Conservation (phyloP, 2,797 vertebrate species). For the Phalloptychus januarius region DNA sequence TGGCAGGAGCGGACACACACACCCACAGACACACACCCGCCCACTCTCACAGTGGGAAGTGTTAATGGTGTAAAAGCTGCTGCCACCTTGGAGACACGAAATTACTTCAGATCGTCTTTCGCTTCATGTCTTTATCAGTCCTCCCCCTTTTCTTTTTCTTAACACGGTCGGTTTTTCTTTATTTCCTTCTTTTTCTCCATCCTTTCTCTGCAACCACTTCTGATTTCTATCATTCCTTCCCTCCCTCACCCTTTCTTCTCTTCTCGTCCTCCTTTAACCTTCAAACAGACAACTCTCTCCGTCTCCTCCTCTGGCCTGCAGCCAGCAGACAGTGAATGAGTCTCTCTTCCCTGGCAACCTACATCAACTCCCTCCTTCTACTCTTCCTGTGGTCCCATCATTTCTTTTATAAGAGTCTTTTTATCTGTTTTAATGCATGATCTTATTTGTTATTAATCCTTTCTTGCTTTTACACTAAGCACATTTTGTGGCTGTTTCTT, state of each 20-base stretch:
- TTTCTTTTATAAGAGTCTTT: neutral
- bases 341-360: conserved; percentile 55
- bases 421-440: neutral
- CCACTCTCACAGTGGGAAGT: conserved; percentile 60
- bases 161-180: conserved; percentile 16
- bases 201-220: neutral
- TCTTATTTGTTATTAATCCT: neutral
- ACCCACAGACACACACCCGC: conserved; percentile 22
- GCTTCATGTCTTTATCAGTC: conserved; percentile 54
- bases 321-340: conserved; percentile 68
- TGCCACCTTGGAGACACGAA: conserved; percentile 78
- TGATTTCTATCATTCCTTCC: conserved; percentile 32
- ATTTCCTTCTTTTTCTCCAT: neutral
- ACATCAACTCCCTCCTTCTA: conserved; percentile 20
- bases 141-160: conserved; percentile 24
- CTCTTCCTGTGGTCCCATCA: neutral
- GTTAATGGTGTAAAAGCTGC: conserved; percentile 86
- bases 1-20: conserved; percentile 82
- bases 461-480: neutral
- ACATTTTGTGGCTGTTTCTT: neutral
- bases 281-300: conserved; percentile 47
- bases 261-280: conserved; percentile 57
- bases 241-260: conserved; percentile 5
- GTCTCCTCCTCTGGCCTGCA: conserved; percentile 52
- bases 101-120: conserved; percentile 52